phyloP scores from a whole-genome alignment of 2,888 invertebrate species.

The Encarsia formosa region DNA sequence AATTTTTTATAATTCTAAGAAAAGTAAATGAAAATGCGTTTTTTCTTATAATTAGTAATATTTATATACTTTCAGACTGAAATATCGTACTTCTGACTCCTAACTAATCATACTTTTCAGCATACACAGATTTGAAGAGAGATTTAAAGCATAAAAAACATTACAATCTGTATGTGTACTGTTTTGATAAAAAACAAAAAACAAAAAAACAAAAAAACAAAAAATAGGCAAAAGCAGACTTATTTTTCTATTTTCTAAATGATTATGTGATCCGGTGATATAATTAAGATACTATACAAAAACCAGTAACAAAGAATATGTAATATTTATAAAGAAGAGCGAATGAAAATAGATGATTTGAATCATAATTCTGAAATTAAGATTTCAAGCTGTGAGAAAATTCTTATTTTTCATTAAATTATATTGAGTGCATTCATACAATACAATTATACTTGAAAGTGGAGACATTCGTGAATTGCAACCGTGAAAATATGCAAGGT shows the following conservation, averaged over 20 bases:
- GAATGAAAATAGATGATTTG: slow-evolving; percentile 17
- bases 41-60: slow-evolving; percentile 11
- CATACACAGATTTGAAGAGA: slow-evolving; percentile 27
- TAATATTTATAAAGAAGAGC: slow-evolving; percentile 13
- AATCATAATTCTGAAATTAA: slow-evolving; percentile 14
- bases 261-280: slow-evolving; percentile 21
- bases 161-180: slow-evolving; percentile 23
- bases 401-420: slow-evolving; percentile 19
- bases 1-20: slow-evolving; percentile 7
- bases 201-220: slow-evolving; percentile 9
- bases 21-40: slow-evolving; percentile 7
- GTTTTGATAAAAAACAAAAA: slow-evolving; percentile 23
- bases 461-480: slow-evolving; percentile 15
- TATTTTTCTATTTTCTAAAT: slow-evolving; percentile 28
- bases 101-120: slow-evolving; percentile 25
- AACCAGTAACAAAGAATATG: slow-evolving; percentile 20
- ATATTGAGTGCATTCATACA: slow-evolving; percentile 9
- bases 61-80: slow-evolving; percentile 23
- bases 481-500: slow-evolving; percentile 24
- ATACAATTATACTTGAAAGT: not conserved
- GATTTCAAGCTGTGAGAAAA: slow-evolving; percentile 3
- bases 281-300: slow-evolving; percentile 20
- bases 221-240: slow-evolving; percentile 23
- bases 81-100: slow-evolving; percentile 17
- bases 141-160: slow-evolving; percentile 25